Evolutionary conservation across 2,113 vertebrate genomes (phyloP), one percentile per base, ranked within the genome.

Genomic region (Orcinus orca): DNA sequence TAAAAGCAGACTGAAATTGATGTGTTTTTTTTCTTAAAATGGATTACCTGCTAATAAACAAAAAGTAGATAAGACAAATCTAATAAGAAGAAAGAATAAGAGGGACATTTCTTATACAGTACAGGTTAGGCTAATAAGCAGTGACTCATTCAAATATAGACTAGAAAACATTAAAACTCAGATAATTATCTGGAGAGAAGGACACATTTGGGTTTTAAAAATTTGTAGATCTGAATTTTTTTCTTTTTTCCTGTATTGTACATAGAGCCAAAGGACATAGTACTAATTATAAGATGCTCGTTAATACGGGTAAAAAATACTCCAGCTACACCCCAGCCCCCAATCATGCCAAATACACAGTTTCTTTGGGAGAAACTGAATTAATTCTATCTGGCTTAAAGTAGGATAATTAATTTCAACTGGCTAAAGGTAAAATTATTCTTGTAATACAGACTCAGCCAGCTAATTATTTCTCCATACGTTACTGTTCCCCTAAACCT

Each of bases 331-430:
- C 17, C 44, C 65, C 10, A 12, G 3, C 47, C 13, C 86, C 31
- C 53, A 62, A 79, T 63, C 3, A 8, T 73, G n/a, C 44, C 87
- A 93, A 95, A 86, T 58, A 95, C 65, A 87, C 29, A 50, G n/a
- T 68, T 91, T 82, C 55, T 85, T 73, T 67, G 33, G 55, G 14
- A 92, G 58, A 76, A 96, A 91, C 3, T 81, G 60, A 81, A 71
- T 95, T 81, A 88, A 68, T 95, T 90, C 23, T 97, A 41, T 73
- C 53, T 90, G 47, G 68, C 62, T 89, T 82, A 86, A 89, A 36
- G 74, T 67, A 90, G 41, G 83, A 67, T 93, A 74, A 97, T 95
- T 93, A 92, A 96, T 90, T 96, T 94, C 92, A 87, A 94, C 74
- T 58, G 55, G 79, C 83, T 94, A 81, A 80, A 73, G 62, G 73